These are phyloP conservation scores for Dendrolimus kikuchii DNA, from an alignment of 1,140 invertebrate genomes.

Conservation along the genomic window DNA sequence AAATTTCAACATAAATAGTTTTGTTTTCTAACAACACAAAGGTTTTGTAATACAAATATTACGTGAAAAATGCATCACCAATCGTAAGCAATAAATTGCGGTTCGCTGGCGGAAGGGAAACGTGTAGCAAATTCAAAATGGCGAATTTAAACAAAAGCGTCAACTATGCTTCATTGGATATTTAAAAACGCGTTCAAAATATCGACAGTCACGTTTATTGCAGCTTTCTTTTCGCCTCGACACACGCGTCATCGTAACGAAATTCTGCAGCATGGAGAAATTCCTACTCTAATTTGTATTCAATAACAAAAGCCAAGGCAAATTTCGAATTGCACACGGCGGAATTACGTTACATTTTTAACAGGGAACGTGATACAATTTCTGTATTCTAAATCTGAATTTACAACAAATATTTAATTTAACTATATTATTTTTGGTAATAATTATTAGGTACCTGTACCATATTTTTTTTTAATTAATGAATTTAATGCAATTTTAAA, in stretches of 20 bases:
- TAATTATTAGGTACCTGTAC: too few species aligned
- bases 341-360: constrained; percentile 39
- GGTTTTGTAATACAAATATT: too few species aligned
- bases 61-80: too few species aligned
- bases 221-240: constrained; percentile 44
- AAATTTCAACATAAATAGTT: too few species aligned
- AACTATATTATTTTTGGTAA: background rate
- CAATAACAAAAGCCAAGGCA: constrained; percentile 27
- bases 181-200: constrained; percentile 10
- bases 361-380: constrained; percentile 47
- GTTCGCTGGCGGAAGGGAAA: too few species aligned
- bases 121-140: too few species aligned
- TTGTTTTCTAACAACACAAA: too few species aligned
- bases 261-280: constrained; percentile 58
- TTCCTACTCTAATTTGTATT: constrained; percentile 54
- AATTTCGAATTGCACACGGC: constrained; percentile 41
- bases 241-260: constrained; percentile 17
- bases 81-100: too few species aligned
- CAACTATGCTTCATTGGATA: constrained; percentile 14
- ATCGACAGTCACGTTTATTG: constrained; percentile 10
- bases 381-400: constrained; percentile 15
- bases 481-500: too few species aligned
- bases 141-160: background rate
- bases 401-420: constrained; percentile 24
- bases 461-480: too few species aligned